These are phyloP conservation scores for Graptemys geographica DNA, from an alignment of 2,797 vertebrate species.

Conservation along the genomic window DNA sequence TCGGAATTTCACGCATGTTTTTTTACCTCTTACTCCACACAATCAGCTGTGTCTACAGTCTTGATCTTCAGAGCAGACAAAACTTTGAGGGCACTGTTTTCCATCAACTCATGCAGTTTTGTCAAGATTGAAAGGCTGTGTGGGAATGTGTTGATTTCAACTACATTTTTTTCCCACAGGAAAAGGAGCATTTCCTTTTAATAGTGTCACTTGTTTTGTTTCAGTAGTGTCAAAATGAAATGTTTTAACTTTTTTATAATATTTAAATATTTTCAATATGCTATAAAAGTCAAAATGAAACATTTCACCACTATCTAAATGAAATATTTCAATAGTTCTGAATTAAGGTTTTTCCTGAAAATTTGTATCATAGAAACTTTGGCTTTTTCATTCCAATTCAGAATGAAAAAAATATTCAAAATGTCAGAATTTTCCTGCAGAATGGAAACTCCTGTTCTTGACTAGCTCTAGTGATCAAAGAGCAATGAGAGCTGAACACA, in stretches of 20 bases:
- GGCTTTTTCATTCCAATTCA: not conserved
- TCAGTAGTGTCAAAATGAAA: too few species aligned
- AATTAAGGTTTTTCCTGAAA: too few species aligned
- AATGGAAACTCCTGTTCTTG: too few species aligned
- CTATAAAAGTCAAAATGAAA: constrained; percentile 11
- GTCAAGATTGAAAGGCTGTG: not conserved
- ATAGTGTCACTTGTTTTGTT: not conserved
- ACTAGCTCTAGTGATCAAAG: too few species aligned
- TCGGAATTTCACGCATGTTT: not conserved
- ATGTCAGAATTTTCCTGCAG: not conserved
- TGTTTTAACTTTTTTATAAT: not conserved
- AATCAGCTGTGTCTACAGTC: not conserved
- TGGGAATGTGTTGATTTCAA: constrained; percentile 28
- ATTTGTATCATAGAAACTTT: not conserved
- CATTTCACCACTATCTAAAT: too few species aligned
- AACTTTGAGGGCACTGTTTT: constrained; percentile 10
- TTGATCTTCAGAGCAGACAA: constrained; percentile 56
- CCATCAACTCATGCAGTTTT: not conserved
- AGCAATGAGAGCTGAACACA: not conserved
- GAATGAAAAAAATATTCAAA: not conserved
- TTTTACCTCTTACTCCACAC: constrained; percentile 2
- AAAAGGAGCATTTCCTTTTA: not conserved
- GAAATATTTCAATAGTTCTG: too few species aligned
- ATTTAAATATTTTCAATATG: not conserved
- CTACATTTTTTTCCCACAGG: not conserved